A percentile compares a stretch with the other conserved stretches of the same genome.
These are phyloP conservation scores for Daboia siamensis DNA, from an alignment of 2,113 vertebrate genomes.

Conservation along the genomic window DNA sequence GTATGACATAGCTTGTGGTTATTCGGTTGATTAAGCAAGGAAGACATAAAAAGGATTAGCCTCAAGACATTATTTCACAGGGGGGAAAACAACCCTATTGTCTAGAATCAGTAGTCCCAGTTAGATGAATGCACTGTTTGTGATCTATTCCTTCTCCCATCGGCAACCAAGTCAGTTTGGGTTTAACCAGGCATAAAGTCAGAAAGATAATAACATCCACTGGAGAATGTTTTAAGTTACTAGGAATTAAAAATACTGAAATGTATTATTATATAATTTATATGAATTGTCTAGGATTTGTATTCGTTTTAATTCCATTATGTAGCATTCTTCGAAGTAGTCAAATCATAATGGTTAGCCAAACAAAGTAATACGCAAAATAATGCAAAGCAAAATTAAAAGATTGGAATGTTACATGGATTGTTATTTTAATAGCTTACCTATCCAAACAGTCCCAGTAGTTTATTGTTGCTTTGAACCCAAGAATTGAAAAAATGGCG, in stretches of 20 bases:
- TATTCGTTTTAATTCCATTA: background rate
- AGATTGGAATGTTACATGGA: background rate
- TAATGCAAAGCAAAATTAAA: background rate
- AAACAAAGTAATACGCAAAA: background rate
- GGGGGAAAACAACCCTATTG: background rate
- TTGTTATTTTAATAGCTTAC: conserved; percentile 59
- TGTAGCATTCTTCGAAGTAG: background rate
- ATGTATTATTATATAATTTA: background rate
- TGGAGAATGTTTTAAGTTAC: background rate
- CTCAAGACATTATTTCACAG: background rate
- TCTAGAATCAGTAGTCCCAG: background rate
- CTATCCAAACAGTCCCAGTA: conserved; percentile 72
- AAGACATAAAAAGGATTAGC: background rate
- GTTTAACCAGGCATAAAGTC: background rate
- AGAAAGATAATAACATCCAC: background rate
- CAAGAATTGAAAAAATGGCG: conserved; percentile 86
- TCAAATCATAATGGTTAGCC: background rate
- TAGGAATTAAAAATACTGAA: background rate
- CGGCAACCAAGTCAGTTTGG: background rate
- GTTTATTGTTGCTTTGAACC: conserved; percentile 84
- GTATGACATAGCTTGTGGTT: background rate
- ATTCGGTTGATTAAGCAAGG: background rate
- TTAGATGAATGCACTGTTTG: background rate
- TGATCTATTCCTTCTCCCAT: background rate
- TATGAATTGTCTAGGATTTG: background rate